Base-by-base conservation (phyloP, 1,140 invertebrate genomes). In the Procambarus virginalis region DNA sequence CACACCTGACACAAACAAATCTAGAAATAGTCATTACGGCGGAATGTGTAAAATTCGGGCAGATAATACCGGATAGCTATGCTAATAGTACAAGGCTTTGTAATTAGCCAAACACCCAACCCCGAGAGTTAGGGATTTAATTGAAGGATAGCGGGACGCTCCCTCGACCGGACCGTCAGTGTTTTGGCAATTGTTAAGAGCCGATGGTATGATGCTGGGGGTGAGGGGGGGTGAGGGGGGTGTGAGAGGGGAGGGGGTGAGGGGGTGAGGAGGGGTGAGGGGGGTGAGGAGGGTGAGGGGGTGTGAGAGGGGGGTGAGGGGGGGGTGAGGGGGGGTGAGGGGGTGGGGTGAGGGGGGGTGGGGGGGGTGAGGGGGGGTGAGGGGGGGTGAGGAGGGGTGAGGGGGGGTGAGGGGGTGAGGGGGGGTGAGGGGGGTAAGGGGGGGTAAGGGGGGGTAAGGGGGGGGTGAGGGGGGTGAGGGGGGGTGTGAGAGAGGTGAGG, bases 11-110 rank as follows among this genome's bases (percentile, higher is more conserved):
- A 85, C 55, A 76, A 77, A 85, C 84, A 85, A 85, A 85, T 77
- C 73, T 58, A 77, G 75, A 85, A 85, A 85, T 75, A 85, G 73
- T 77, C 84, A 85, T 85, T 85, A 85, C 75, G 84, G 49, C 73
- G 84, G 84, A 85, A 85, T 85, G 84, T 85, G 84, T 77, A 85
- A 85, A 85, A 76, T 85, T 49, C 51, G n/a, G 55, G n/a, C 73
- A 51, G 84, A 77, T 85, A 85, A 77, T 85, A 73, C 20, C 3
- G 84, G 84, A 85, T 77, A 77, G 68, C 49, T 76, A 85, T 85
- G 75, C 84, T 76, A 85, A 85, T 77, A 77, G 73, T 77, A 85
- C 84, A 85, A 73, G 58, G 55, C 70, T 85, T 85, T 85, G 84
- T 85, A 85, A 85, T 85, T 85, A 85, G 84, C 51, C 73, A 75